Evolutionary conservation across 2,888 invertebrate species (phyloP).

Genomic region (Tetramorium bicarinatum): DNA sequence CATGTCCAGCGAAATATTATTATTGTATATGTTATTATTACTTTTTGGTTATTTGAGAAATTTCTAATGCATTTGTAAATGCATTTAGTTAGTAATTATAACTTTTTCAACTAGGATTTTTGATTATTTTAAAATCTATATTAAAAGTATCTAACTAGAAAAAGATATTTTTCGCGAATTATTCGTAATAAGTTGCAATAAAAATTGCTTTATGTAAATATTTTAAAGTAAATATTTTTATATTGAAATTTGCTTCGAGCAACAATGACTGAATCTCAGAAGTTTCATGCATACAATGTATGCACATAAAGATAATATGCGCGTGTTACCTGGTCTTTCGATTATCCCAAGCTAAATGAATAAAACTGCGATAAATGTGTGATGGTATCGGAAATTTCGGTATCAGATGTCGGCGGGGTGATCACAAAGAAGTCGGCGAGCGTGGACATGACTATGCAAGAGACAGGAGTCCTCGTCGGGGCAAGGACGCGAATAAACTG

Average conservation of each 20-base stretch:
- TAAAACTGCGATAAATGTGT: neutral
- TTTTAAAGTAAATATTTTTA: neutral
- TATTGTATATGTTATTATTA: neutral
- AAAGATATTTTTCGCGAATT: neutral
- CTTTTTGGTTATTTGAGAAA: neutral
- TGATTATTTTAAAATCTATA: neutral
- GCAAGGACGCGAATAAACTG: constrained; percentile 72
- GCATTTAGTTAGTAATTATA: neutral
- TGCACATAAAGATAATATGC: neutral
- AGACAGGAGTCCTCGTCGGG: constrained; percentile 5
- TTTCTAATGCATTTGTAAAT: neutral
- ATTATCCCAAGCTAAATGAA: neutral
- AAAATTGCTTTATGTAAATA: too few species aligned
- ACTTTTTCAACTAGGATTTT: too few species aligned
- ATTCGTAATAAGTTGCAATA: neutral
- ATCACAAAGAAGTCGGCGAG: neutral
- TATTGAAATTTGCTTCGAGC: neutral
- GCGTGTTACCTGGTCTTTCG: constrained; percentile 7
- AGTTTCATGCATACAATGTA: neutral
- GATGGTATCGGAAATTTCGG: neutral
- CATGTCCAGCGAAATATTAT: neutral
- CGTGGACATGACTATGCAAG: neutral
- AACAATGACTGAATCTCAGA: neutral
- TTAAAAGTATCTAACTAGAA: neutral
- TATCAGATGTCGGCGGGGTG: neutral